Percentiles rank a stretch among this genome's conserved stretches.
Evolutionary conservation across 1,140 invertebrate genomes (phyloP).

Genomic region (Trinorchestia longiramus): DNA sequence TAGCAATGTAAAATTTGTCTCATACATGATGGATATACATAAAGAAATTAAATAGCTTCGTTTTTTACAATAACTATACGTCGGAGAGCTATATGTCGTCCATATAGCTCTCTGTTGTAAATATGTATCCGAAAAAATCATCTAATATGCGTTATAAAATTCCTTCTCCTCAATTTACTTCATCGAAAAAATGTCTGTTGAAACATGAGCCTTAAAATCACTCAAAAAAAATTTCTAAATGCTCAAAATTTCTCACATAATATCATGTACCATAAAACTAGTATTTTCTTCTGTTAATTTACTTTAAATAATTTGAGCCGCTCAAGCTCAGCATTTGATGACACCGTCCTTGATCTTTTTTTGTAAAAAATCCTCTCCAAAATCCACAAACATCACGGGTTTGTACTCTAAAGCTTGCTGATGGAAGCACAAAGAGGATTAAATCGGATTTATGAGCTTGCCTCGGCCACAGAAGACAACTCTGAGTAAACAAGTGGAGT

Average conservation of each 20-base stretch:
- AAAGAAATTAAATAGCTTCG: no score
- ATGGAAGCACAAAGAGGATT: not conserved
- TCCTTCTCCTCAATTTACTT: not conserved
- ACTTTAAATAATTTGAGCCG: not conserved
- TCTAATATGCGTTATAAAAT: not conserved
- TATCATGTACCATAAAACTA: not conserved
- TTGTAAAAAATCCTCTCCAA: not conserved
- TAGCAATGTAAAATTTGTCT: no score
- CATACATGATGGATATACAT: no score
- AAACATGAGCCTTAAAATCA: no score
- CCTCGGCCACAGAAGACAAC: not conserved
- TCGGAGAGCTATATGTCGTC: no score
- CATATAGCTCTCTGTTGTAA: no score
- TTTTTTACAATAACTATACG: no score
- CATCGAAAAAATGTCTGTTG: not conserved
- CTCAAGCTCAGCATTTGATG: not conserved
- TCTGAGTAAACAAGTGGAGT: not conserved
- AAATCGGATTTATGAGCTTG: not conserved
- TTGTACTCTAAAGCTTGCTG: not conserved
- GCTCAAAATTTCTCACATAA: no score
- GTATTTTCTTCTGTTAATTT: not conserved
- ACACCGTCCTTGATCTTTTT: not conserved
- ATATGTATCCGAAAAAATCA: no score
- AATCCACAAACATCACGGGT: not conserved
- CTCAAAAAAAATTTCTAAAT: not conserved